These are phyloP conservation scores for Saccostrea echinata DNA, from an alignment of 1,140 invertebrate species.

Conservation along the genomic window DNA sequence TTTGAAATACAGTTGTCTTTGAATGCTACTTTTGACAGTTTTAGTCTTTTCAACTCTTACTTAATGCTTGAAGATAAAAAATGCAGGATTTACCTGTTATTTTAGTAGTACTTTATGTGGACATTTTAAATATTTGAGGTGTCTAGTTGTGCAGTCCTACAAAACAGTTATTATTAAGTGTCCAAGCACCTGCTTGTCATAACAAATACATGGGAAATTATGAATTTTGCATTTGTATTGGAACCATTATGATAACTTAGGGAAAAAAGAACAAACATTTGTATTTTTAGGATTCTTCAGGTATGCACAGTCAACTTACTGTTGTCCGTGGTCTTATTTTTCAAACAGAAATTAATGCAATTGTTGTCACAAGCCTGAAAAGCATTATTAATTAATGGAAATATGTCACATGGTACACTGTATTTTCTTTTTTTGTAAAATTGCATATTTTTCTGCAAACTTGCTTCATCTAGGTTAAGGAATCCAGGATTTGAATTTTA, in stretches of 20 bases:
- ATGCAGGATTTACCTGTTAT: not conserved
- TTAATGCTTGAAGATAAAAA: conserved; percentile 26
- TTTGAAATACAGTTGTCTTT: not conserved
- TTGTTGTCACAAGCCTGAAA: no score
- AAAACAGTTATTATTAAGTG: not conserved
- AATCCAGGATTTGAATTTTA: no score
- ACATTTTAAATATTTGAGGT: not conserved
- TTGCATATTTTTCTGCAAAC: no score
- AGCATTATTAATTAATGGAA: no score
- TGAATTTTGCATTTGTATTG: not conserved
- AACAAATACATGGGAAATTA: not conserved
- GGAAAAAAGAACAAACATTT: not conserved
- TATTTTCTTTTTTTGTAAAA: no score
- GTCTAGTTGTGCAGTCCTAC: not conserved
- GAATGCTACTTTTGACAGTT: not conserved
- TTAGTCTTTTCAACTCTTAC: not conserved
- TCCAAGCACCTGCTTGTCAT: not conserved
- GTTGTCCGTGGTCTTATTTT: no score
- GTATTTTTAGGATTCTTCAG: not conserved
- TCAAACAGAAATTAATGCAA: no score
- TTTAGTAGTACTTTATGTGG: not conserved
- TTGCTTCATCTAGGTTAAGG: no score
- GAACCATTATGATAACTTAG: not conserved
- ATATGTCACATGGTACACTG: no score
- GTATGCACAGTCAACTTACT: not conserved